Percentiles rank a stretch among this genome's conserved stretches.
Evolutionary conservation across 2,113 vertebrate genomes (phyloP).

Genomic region (Petroica traversi): DNA sequence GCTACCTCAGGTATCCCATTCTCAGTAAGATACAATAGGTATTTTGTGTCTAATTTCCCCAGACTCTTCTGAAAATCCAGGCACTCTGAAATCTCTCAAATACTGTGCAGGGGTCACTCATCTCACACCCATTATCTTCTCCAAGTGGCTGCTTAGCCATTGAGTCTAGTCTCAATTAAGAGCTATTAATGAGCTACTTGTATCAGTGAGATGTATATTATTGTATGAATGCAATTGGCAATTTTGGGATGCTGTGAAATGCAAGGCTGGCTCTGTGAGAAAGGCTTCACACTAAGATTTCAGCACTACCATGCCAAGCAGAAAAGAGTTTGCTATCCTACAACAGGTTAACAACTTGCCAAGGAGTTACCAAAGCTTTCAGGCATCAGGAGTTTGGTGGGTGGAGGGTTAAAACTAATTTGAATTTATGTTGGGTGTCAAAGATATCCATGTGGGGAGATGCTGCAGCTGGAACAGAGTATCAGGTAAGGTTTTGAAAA

Average conservation of each 20-base stretch:
- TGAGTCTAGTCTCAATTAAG: conserved; percentile 35
- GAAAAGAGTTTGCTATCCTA: neutral
- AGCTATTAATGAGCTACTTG: conserved; percentile 45
- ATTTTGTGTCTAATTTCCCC: conserved; percentile 18
- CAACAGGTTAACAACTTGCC: neutral
- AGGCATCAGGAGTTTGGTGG: neutral
- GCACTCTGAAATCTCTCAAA: neutral
- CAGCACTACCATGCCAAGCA: neutral
- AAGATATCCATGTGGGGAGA: neutral
- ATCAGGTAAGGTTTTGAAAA: neutral
- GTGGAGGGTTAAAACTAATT: neutral
- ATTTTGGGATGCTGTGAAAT: conserved; percentile 16
- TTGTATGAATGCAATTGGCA: neutral
- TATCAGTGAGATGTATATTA: neutral
- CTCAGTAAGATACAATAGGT: neutral
- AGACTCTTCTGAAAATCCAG: conserved; percentile 19
- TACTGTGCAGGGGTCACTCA: neutral
- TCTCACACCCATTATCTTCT: conserved; percentile 26
- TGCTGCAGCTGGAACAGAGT: neutral
- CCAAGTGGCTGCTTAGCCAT: neutral
- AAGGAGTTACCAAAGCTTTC: neutral
- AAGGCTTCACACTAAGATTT: conserved; percentile 1
- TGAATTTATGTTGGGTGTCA: neutral
- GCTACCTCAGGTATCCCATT: neutral
- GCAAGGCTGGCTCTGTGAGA: neutral